phyloP scores from a whole-genome alignment of 2,113 vertebrate genomes.

The Silurus asotus region DNA sequence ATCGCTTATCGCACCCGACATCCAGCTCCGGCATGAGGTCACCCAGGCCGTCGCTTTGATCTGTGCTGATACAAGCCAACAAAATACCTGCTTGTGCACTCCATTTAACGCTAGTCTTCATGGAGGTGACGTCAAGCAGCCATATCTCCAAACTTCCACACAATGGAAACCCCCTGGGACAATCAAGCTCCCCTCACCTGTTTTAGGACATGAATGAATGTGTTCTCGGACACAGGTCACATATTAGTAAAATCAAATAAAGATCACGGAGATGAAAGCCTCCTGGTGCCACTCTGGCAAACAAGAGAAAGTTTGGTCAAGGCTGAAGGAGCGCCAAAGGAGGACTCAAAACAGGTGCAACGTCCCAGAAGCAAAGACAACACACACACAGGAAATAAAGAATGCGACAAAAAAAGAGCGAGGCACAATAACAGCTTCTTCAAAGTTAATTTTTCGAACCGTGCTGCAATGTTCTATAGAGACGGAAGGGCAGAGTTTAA shows the following conservation, averaged over 20 bases:
- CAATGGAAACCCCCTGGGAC: constrained; percentile 20
- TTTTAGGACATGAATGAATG: constrained; percentile 36
- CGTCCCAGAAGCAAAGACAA: constrained; percentile 63
- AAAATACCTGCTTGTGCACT: constrained; percentile 21
- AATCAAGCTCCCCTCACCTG: constrained; percentile 5
- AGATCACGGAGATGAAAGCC: constrained; percentile 43
- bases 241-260: constrained; percentile 35
- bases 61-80: not conserved
- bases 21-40: constrained; percentile 28
- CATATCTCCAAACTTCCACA: constrained; percentile 27
- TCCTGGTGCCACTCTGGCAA: not conserved
- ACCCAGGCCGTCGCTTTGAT: constrained; percentile 34
- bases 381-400: constrained; percentile 67
- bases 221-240: constrained; percentile 19
- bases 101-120: constrained; percentile 1
- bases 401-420: constrained; percentile 61
- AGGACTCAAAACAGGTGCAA: constrained; percentile 65
- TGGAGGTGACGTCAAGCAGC: constrained; percentile 24
- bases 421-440: constrained; percentile 47
- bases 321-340: constrained; percentile 66
- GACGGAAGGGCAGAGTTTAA: constrained; percentile 39
- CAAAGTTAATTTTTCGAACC: constrained; percentile 53
- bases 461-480: constrained; percentile 48
- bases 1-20: constrained; percentile 37
- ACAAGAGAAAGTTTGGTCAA: constrained; percentile 56